phyloP scores from a whole-genome alignment of 2,888 invertebrate genomes.

The Octonoba sinensis region DNA sequence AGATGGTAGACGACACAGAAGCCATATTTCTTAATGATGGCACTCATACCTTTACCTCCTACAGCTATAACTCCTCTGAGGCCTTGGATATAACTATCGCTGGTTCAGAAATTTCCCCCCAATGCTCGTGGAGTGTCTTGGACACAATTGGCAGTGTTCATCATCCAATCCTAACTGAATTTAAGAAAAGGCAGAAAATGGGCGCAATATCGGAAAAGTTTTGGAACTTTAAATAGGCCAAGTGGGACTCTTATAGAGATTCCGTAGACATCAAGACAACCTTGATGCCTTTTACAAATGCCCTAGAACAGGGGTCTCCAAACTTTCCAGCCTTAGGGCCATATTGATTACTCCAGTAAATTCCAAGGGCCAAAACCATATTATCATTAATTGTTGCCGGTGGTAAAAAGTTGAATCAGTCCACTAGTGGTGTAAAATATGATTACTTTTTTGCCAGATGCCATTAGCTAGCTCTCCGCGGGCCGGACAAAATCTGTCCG shows the following conservation, averaged over 20 bases:
- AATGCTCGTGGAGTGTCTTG: conserved; percentile 14
- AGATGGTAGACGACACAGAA: conserved; percentile 19
- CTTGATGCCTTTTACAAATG: not conserved
- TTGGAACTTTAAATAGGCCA: conserved; percentile 8
- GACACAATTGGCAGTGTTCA: conserved; percentile 23
- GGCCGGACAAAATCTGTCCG: no score
- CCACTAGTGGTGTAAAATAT: no score
- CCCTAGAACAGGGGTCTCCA: no score
- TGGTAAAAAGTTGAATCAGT: no score
- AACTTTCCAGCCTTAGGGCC: no score
- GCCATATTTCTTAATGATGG: conserved; percentile 18
- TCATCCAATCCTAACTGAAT: conserved; percentile 6
- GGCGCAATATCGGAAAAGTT: not conserved
- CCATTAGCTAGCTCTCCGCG: no score
- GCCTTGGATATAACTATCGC: conserved; percentile 14
- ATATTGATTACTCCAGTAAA: no score
- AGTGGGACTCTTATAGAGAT: conserved; percentile 6
- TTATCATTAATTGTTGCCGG: no score
- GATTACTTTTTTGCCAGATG: no score
- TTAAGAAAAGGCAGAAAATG: conserved; percentile 16
- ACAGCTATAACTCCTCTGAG: conserved; percentile 22
- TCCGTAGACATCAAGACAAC: not conserved
- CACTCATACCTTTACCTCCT: conserved; percentile 16
- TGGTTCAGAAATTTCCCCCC: not conserved
- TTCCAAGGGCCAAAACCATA: no score